These are phyloP conservation scores for Pseudorhombus dupliciocellatus DNA, from an alignment of 2,113 vertebrate genomes.

Conservation along the genomic window DNA sequence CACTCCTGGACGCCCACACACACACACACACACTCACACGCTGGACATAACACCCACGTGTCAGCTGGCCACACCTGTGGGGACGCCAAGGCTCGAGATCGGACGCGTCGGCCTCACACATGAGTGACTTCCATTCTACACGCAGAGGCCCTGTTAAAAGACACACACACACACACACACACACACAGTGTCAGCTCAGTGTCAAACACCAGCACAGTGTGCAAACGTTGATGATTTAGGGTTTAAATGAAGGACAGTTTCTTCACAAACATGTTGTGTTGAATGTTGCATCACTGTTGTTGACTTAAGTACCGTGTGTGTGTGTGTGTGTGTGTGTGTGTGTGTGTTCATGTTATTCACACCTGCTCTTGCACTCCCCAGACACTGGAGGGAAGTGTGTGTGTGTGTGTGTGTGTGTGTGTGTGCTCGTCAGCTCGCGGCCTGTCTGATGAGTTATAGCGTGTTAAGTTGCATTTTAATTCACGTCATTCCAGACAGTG, in stretches of 20 bases:
- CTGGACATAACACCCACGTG: constrained; percentile 4
- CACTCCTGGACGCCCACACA: not conserved
- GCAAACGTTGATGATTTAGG: not conserved
- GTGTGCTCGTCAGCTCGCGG: constrained; percentile 11
- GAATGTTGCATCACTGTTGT: constrained; percentile 11
- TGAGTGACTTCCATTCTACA: not conserved
- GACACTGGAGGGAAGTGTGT: constrained; percentile 12
- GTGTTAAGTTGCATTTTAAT: constrained; percentile 31
- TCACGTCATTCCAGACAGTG: constrained; percentile 15
- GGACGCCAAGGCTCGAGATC: not conserved
- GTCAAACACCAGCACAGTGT: constrained; percentile 5
- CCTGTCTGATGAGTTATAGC: constrained; percentile 36
- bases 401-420: constrained; percentile 1
- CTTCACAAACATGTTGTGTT: not conserved
- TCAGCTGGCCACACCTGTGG: not conserved
- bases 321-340: not conserved
- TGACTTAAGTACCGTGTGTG: not conserved
- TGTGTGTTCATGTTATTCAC: constrained; percentile 30
- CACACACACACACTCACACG: not conserved
- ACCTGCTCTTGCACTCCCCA: constrained; percentile 41
- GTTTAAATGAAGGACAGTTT: constrained; percentile 9
- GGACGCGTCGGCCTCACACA: not conserved
- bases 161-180: not conserved
- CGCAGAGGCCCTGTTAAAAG: not conserved
- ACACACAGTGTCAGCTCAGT: not conserved